Conservation (phyloP, 2,113 vertebrate species). For the Cyprinus carpio region DNA sequence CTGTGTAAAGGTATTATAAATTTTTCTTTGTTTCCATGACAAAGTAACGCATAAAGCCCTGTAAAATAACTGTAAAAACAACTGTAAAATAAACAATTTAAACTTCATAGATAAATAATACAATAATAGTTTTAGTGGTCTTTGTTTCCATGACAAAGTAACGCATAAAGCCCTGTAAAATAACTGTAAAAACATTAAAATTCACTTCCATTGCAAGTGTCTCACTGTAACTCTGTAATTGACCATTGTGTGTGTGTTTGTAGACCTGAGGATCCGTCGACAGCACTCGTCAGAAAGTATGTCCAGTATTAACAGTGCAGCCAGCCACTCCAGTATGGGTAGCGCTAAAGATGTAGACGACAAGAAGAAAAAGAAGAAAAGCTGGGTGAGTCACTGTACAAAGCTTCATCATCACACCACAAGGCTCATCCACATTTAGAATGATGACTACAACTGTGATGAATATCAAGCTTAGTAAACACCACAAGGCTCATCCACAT, state of each 20-base stretch:
- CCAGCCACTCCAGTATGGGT: slow-evolving; percentile 92
- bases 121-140: no score
- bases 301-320: slow-evolving; percentile 93
- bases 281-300: slow-evolving; percentile 97
- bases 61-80: no score
- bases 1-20: no score
- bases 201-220: neutral
- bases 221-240: neutral
- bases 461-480: no score
- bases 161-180: no score
- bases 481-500: neutral
- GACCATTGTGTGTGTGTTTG: slow-evolving; percentile 3
- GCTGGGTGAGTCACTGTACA: slow-evolving; percentile 81
- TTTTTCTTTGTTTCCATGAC: no score
- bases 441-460: slow-evolving; percentile 10
- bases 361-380: slow-evolving; percentile 99
- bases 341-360: slow-evolving; percentile 89
- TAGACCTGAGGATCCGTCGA: slow-evolving; percentile 86
- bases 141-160: no score
- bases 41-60: no score
- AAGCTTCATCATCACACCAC: neutral
- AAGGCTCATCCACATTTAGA: neutral
- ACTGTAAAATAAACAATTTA: no score
- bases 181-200: neutral
- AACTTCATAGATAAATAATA: no score